Conservation (phyloP, 2,888 invertebrate genomes). For the Microctonus brassicae region DNA sequence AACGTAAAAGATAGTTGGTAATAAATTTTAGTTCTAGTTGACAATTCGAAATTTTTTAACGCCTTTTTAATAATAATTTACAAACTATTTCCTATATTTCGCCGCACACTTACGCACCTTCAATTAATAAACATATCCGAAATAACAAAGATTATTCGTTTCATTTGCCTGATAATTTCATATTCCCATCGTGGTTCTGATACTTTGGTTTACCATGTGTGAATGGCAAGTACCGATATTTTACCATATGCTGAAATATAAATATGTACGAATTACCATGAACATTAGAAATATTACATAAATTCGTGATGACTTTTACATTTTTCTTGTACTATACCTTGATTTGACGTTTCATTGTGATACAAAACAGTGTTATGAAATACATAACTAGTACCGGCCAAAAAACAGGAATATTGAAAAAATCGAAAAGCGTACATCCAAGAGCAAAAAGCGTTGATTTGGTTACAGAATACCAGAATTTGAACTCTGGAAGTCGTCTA, state of each 20-base stretch:
- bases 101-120: constrained; percentile 58
- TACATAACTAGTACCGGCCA: constrained; percentile 99
- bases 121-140: constrained; percentile 54
- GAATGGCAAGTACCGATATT: constrained; percentile 98
- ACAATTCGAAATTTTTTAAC: constrained; percentile 6
- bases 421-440: constrained; percentile 95
- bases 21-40: background rate
- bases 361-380: constrained; percentile 97
- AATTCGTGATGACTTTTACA: background rate
- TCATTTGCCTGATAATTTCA: constrained; percentile 64
- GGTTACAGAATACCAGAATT: constrained; percentile 98
- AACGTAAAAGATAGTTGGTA: too few species aligned
- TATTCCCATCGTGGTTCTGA: constrained; percentile 75
- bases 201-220: constrained; percentile 98
- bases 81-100: constrained; percentile 50
- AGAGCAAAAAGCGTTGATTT: constrained; percentile 93
- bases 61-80: constrained; percentile 9
- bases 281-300: background rate
- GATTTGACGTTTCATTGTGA: constrained; percentile 99
- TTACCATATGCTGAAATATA: constrained; percentile 96
- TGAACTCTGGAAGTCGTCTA: constrained; percentile 96
- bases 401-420: constrained; percentile 99
- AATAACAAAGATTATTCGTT: constrained; percentile 38
- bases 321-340: constrained; percentile 76
- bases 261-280: constrained; percentile 42